A percentile compares a stretch with the other conserved stretches of the same genome.
These are phyloP conservation scores for Phenganax stokvisi DNA, from an alignment of 92 coral and sea anemone genomes.

Conservation along the genomic window DNA sequence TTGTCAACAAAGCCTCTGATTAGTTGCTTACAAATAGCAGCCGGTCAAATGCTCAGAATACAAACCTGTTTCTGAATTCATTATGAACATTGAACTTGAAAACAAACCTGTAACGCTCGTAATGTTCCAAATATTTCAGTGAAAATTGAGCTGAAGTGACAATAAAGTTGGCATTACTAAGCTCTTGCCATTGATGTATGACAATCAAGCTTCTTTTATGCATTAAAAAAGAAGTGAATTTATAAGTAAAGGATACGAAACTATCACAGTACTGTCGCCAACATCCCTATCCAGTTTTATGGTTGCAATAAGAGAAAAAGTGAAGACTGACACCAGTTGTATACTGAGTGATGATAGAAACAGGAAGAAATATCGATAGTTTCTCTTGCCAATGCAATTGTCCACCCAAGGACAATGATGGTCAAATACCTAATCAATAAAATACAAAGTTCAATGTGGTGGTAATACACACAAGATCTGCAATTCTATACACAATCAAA, in stretches of 20 bases:
- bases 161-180: no score
- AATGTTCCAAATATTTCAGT: no score
- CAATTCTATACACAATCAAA: neutral
- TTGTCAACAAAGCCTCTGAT: no score
- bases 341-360: conserved; percentile 73
- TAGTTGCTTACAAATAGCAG: no score
- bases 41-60: no score
- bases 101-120: no score
- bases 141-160: neutral
- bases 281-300: conserved; percentile 57
- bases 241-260: conserved; percentile 72
- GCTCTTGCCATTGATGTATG: neutral
- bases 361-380: conserved; percentile 89
- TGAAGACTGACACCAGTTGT: conserved; percentile 76
- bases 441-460: neutral
- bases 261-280: conserved; percentile 51
- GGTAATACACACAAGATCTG: neutral
- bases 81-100: no score
- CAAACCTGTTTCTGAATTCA: no score
- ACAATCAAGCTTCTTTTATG: neutral
- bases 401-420: conserved; percentile 99
- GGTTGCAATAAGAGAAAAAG: conserved; percentile 60
- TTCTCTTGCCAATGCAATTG: conserved; percentile 92
- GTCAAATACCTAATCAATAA: conserved; percentile 68
- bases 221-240: neutral